Base-by-base conservation (phyloP, 2,113 vertebrate genomes). In the Thomomys bottae region DNA sequence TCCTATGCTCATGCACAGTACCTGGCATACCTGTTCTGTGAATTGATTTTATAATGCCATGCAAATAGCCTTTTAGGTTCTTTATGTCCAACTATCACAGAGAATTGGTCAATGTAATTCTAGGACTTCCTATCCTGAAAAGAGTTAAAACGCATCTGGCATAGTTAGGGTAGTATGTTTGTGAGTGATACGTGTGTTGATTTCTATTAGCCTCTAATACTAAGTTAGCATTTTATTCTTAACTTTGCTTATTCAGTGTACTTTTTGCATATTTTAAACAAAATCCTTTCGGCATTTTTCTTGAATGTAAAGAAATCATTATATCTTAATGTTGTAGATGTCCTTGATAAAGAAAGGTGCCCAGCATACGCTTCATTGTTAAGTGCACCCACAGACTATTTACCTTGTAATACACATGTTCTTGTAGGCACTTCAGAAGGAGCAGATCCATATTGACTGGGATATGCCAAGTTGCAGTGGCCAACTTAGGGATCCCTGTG, bases 241-340 rank as follows among this genome's bases (percentile, higher is more conserved):
- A 49, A 49, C 45, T 49, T 77, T 70, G 71, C 32, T 78, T 30
- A 79, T 78, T 85, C n/a, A 64, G 20, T 28, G 7, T 45, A 3
- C 81, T 20, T 63, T 79, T 73, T 77, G 0, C 61, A 20, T 91
- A n/a, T 61, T 88, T 92, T 81, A 75, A 92, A 73, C 38, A 80
- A 42, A 92, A 76, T 83, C 42, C 18, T 45, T 87, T 70, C 49
- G 76, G 72, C 34, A 54, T 54, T 54, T 14, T 54, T 15, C 15
- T 54, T 85, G 9, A 49, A 75, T 42, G 23, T 84, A 66, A 91
- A 71, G 26, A 85, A 85, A 73, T 76, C 42, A 88, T 67, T 54
- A 59, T 8, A 11, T 73, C 94, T 83, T 2, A 45, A 21, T 45
- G 49, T 75, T 63, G 67, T 79, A 30, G 2, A n/a, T 83, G 30